These are phyloP conservation scores for Halcyon smyrnensis DNA, from an alignment of 2,797 vertebrate species.

Conservation along the genomic window DNA sequence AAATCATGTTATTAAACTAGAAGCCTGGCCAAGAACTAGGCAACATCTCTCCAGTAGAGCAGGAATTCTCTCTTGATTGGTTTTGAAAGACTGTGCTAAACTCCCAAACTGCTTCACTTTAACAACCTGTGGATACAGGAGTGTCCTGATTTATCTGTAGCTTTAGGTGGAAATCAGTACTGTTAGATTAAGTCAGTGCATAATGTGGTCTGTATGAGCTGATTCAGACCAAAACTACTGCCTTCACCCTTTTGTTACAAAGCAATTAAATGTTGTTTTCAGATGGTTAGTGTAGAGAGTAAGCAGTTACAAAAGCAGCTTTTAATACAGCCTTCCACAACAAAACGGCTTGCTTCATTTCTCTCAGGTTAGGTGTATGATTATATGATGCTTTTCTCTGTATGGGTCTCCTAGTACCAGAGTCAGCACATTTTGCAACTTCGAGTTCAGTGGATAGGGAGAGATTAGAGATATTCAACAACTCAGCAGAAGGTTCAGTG, in stretches of 20 bases:
- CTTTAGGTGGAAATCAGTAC: neutral
- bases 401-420: neutral
- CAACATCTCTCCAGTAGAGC: neutral
- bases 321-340: neutral
- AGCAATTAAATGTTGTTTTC: neutral
- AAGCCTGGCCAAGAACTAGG: neutral
- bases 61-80: neutral
- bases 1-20: neutral
- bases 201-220: neutral
- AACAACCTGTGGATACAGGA: neutral
- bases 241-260: neutral
- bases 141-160: neutral
- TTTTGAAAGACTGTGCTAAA: neutral
- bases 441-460: neutral
- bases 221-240: neutral
- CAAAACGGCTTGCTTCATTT: neutral
- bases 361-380: neutral
- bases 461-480: neutral
- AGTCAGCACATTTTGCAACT: neutral
- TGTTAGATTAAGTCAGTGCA: neutral
- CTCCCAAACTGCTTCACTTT: neutral
- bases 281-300: neutral
- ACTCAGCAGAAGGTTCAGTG: neutral
- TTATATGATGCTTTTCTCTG: neutral
- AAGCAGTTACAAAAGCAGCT: neutral